Conservation (phyloP, 2,888 invertebrate species). For the Silvanus unidentatus region DNA sequence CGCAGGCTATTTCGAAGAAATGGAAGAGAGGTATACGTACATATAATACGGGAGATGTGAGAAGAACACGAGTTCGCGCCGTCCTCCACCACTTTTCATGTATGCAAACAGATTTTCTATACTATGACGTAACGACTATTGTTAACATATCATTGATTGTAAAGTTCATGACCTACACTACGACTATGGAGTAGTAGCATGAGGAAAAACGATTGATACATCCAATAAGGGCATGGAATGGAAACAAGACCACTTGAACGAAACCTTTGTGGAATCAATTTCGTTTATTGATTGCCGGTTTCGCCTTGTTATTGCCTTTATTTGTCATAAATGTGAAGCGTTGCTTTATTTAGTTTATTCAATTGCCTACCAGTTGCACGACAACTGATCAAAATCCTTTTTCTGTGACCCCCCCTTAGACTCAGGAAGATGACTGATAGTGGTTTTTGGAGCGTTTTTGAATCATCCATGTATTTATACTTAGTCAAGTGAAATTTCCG, state of each 20-base stretch:
- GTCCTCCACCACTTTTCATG: constrained; percentile 20
- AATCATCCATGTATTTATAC: background rate
- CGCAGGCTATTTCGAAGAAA: no score
- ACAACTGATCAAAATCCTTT: no score
- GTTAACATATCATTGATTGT: constrained; percentile 47
- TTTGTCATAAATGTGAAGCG: background rate
- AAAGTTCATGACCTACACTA: constrained; percentile 45
- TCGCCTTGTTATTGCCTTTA: background rate
- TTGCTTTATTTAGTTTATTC: background rate
- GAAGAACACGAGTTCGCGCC: background rate
- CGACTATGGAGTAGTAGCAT: no score
- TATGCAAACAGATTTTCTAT: constrained; percentile 46
- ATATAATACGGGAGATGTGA: no score
- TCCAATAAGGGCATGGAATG: constrained; percentile 6
- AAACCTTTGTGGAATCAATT: constrained; percentile 1
- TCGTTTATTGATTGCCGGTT: background rate
- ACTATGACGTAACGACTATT: constrained; percentile 44
- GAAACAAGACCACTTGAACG: background rate
- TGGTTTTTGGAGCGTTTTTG: background rate
- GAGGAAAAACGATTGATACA: constrained; percentile 41
- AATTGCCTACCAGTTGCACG: constrained; percentile 1
- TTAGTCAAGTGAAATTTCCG: background rate
- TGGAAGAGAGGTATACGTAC: no score
- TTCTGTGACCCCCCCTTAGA: background rate
- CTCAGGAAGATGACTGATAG: background rate